Evolutionary conservation across 2,888 invertebrate species (phyloP), one percentile per base, ranked within the genome.

Genomic region (Agriopis aurantiaria): DNA sequence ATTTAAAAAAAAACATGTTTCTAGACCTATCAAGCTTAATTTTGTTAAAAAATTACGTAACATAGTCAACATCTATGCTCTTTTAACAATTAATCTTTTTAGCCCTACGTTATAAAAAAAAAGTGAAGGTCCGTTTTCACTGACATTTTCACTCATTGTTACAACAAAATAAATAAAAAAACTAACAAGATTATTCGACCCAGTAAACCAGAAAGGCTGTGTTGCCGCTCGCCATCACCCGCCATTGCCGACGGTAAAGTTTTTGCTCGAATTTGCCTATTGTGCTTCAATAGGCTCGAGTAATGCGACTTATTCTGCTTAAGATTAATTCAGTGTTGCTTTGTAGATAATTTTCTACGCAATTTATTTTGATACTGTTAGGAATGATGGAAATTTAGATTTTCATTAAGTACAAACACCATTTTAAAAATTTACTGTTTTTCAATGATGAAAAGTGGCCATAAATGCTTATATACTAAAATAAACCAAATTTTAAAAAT

Each of bases 161-260:
- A 82, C 71, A 75, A 80, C 80, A 77, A 74, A 85, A 81, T 79
- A 85, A 78, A 79, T 82, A 85, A 85, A 85, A n/a, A 87, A 68
- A 59, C 40, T 58, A 87, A 85, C 78, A 80, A 81, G 75, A 87
- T 88, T 86, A 88, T 86, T 86, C 87, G 91, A 90, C 90, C 92
- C 82, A 93, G 88, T 91, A 87, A 91, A 87, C 87, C 86, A 88
- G 90, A 88, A 88, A 88, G 61, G 53, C 62, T 61, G 80, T 80
- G 80, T 81, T 80, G 76, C 77, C 79, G 78, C 80, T 78, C 78
- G 79, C 80, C 79, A 82, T 78, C 75, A 78, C 77, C 76, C 78
- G 78, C 85, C 85, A 77, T 81, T 76, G 82, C 80, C 77, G 86
- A 80, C 88, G 86, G 86, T 84, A 79, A 75, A 49, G 65, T 82